Evolutionary conservation across 2,113 vertebrate species (phyloP), one percentile per base, ranked within the genome.

Genomic region (Chlamydotis undulata): DNA sequence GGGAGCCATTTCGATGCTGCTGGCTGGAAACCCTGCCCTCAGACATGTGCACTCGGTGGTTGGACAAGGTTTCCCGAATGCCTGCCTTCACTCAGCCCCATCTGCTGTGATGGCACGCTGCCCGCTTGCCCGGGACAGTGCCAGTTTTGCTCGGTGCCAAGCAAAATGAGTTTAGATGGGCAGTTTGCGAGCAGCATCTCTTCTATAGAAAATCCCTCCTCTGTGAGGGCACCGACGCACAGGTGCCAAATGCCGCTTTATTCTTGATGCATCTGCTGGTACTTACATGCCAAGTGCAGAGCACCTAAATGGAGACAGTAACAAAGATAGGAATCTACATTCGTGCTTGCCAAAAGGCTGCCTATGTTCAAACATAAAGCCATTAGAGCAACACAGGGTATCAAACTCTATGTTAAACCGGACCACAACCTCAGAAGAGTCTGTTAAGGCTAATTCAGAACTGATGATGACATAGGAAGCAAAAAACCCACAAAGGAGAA

Each of bases 121-220:
- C 97, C 97, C 0, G 6, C 83, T 59, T 1, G 4, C 52, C 60
- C 18, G 0, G 4, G 52, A 55, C 0, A 2, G 33, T 59, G 91
- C 91, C 95, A 89, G 53, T 35, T 29, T 8, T 26, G 21, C 73
- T 47, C 8, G 0, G 37, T 50, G 92, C 94, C 97, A 95, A 96
- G 80, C 56, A 96, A 92, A 97, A 93, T 57, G 61, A 67, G 92
- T 80, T 92, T 82, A 50, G 69, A 90, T 82, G 85, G 89, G 75
- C 89, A 92, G 67, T 74, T 78, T 82, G 57, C 0, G 47, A 97
- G 83, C 67, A 81, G 75, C 19, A 86, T 56, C 83, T 87, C 84
- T 78, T 50, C 87, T 57, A 6, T 1, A 60, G 39, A 9, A 52
- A 70, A 79, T 19, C 87, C 81, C 45, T 96, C 43, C 93, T 94